These are phyloP conservation scores for Chrysolina haemoptera DNA, from an alignment of 2,888 invertebrate species.

Conservation along the genomic window DNA sequence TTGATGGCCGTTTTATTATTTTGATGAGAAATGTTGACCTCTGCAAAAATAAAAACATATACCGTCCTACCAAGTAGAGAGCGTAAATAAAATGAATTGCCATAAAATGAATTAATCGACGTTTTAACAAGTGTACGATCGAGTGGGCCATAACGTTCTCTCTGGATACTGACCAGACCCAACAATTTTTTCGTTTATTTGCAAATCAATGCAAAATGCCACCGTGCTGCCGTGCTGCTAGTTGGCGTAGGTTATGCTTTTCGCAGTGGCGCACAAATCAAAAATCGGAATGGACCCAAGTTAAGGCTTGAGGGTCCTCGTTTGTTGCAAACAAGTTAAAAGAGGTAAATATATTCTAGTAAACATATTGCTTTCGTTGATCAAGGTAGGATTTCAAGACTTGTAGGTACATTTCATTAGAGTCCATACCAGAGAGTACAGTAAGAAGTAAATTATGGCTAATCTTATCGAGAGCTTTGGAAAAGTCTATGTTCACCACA, in stretches of 20 bases:
- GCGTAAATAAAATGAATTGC: conserved; percentile 2
- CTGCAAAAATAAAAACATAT: conserved; percentile 5
- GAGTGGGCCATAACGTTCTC: conserved; percentile 27
- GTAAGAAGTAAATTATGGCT: too few species aligned
- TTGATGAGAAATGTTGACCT: conserved; percentile 2
- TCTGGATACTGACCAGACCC: conserved; percentile 9
- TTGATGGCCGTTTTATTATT: neutral
- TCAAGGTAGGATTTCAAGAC: too few species aligned
- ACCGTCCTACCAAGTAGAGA: neutral
- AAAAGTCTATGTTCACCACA: too few species aligned
- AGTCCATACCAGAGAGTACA: too few species aligned
- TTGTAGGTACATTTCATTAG: too few species aligned
- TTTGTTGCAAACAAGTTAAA: too few species aligned
- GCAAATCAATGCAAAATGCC: conserved; percentile 21
- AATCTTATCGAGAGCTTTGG: too few species aligned
- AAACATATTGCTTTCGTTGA: too few species aligned
- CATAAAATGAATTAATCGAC: conserved; percentile 18
- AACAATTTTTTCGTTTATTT: conserved; percentile 25
- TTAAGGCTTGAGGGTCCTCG: too few species aligned
- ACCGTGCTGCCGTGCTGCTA: conserved; percentile 25
- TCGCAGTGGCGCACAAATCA: neutral
- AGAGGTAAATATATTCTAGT: too few species aligned
- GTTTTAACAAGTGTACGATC: neutral
- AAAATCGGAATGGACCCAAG: too few species aligned
- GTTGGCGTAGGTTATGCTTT: conserved; percentile 37